A percentile compares a stretch with the other conserved stretches of the same genome.
Conservation (phyloP, 30 jellyfish, hydroid and myxozoan species). For the Hydra vulgaris region DNA sequence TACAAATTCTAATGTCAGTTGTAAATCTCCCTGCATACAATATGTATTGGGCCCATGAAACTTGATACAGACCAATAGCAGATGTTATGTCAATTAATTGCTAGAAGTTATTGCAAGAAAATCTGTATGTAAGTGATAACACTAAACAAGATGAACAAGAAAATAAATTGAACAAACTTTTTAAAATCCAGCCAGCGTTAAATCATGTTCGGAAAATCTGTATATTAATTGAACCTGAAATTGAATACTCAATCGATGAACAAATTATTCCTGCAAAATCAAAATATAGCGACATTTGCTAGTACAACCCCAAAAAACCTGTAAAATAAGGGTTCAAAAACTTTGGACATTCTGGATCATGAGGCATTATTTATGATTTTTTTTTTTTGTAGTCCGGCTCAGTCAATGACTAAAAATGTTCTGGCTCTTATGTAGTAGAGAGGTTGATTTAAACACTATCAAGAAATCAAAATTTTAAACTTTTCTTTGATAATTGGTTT, state of each 20-base stretch:
- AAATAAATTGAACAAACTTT: constrained; percentile 9
- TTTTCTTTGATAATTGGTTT: constrained; percentile 55
- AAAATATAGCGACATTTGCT: constrained; percentile 35
- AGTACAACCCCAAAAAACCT: constrained; percentile 51
- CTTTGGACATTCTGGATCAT: constrained; percentile 46
- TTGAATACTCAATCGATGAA: constrained; percentile 37
- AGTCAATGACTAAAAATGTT: background rate
- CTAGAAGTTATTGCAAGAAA: constrained; percentile 6
- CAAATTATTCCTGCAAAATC: constrained; percentile 54
- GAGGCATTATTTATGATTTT: constrained; percentile 49
- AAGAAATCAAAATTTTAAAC: constrained; percentile 5
- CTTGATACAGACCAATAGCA: constrained; percentile 42
- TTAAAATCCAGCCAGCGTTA: constrained; percentile 37
- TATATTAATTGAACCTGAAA: constrained; percentile 25
- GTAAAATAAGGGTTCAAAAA: constrained; percentile 46
- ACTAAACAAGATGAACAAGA: constrained; percentile 9
- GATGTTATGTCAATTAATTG: constrained; percentile 37
- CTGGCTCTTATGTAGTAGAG: constrained; percentile 33
- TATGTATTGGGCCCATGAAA: constrained; percentile 38
- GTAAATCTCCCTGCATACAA: constrained; percentile 32
- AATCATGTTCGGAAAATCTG: constrained; percentile 16
- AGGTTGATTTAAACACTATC: constrained; percentile 44
- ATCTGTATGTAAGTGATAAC: constrained; percentile 40
- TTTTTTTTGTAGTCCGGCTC: constrained; percentile 36
- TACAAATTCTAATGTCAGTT: constrained; percentile 37